Percentiles rank a stretch among this genome's conserved stretches.
Conservation (phyloP, 2,113 vertebrate species). For the Cervus canadensis region DNA sequence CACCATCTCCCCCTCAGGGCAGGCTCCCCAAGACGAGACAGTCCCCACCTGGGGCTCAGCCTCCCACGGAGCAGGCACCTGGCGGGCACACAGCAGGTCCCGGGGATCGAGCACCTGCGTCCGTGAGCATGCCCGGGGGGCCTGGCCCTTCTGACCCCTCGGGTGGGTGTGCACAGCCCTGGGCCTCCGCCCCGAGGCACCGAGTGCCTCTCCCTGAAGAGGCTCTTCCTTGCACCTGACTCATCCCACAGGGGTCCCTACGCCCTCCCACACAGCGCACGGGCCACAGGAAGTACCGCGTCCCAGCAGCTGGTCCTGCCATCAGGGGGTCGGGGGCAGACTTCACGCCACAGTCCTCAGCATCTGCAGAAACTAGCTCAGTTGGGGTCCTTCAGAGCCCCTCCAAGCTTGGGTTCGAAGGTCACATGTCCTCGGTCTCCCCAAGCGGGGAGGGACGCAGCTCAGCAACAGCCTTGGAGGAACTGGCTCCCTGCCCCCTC, state of each 20-base stretch:
- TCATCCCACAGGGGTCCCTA: background rate
- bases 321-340: accelerated
- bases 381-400: background rate
- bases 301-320: too few relatives aligned
- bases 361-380: background rate
- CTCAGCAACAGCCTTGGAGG: background rate
- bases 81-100: accelerated
- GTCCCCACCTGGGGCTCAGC: background rate
- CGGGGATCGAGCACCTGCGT: accelerated
- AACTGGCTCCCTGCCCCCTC: accelerated
- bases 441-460: background rate
- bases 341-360: background rate
- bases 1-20: accelerated
- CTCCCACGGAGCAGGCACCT: accelerated
- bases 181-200: background rate
- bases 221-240: background rate
- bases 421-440: background rate
- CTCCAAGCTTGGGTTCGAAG: background rate
- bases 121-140: accelerated
- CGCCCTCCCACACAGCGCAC: too few relatives aligned
- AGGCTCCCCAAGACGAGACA: accelerated
- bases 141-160: background rate
- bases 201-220: background rate
- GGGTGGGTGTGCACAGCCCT: background rate
- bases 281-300: background rate